Conservation (phyloP, 2,888 invertebrate species). For the Resseliella maxima region DNA sequence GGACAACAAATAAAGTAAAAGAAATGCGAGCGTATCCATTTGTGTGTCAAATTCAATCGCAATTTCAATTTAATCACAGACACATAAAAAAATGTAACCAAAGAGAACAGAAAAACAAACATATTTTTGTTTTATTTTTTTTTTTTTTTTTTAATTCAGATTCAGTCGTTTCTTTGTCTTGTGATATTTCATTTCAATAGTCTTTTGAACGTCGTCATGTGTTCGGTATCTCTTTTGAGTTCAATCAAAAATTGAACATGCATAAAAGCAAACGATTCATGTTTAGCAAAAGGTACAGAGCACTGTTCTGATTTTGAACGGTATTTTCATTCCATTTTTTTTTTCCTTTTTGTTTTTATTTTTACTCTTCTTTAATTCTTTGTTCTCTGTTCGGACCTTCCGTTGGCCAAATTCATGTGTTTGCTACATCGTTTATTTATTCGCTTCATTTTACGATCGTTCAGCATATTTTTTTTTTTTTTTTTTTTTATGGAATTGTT, state of each 20-base stretch:
- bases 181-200: slow-evolving; percentile 18
- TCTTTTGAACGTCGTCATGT: neutral
- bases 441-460: slow-evolving; percentile 20
- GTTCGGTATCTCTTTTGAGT: neutral
- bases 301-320: neutral
- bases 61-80: neutral
- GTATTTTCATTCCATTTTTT: too few relatives aligned
- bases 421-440: slow-evolving; percentile 38
- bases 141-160: neutral
- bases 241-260: slow-evolving; percentile 48
- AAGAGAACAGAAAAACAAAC: neutral
- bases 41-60: neutral
- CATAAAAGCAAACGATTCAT: slow-evolving; percentile 47
- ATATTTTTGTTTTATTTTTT: too few relatives aligned
- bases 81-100: neutral
- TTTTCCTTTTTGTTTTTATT: neutral
- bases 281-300: neutral
- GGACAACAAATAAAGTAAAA: neutral
- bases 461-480: neutral
- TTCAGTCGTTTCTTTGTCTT: neutral
- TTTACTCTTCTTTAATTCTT: neutral
- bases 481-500: slow-evolving; percentile 18
- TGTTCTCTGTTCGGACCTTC: neutral
- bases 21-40: neutral
- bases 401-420: slow-evolving; percentile 4